Evolutionary conservation across 2,797 vertebrate genomes (phyloP), one percentile per base, ranked within the genome.

Genomic region (Chanos chanos): DNA sequence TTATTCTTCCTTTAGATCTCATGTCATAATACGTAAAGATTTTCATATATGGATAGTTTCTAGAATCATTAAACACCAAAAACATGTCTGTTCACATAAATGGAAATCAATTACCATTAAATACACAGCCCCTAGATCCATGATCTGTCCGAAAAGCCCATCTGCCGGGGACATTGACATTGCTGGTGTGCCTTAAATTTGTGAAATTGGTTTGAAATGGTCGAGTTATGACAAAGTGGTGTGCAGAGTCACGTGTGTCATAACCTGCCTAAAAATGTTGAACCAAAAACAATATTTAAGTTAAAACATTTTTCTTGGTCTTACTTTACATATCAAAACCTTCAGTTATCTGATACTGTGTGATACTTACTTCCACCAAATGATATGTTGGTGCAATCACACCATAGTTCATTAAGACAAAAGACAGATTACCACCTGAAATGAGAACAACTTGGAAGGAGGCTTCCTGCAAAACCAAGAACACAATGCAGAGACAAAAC

Each of bases 381-480:
- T 0, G 0, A 1, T 0, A 0, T 9, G 73, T 68, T 0, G 0
- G 0, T 9, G 64, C 73, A 59, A 83, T 71, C 1, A 0, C 3
- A 2, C 70, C 81, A 21, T 86, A 86, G 57, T 83, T 86, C 74
- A 86, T 72, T 13, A 85, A n/a, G 4, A 78, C 43, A 76, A 86
- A 84, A 9, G 83, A 76, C 12, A 50, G 37, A 0, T 5, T 10
- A 1, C 57, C 70, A 7, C 61, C 63, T 40, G 77, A 67, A 37
- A 81, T 84, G 63, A 85, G 28, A 4, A 82, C 77, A 0, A 65
- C 81, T 68, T 86, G 84, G 39, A 59, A 5, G 1, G 83, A 78
- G 33, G 71, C 49, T 40, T 51, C 24, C 16, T 37, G 13, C 34
- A 30, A 28, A 8, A 79, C n/a, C n/a, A n/a, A n/a, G n/a, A n/a